A percentile compares a stretch with the other conserved stretches of the same genome.
These are phyloP conservation scores for Carassius auratus DNA, from an alignment of 2,113 vertebrate genomes.

Conservation along the genomic window DNA sequence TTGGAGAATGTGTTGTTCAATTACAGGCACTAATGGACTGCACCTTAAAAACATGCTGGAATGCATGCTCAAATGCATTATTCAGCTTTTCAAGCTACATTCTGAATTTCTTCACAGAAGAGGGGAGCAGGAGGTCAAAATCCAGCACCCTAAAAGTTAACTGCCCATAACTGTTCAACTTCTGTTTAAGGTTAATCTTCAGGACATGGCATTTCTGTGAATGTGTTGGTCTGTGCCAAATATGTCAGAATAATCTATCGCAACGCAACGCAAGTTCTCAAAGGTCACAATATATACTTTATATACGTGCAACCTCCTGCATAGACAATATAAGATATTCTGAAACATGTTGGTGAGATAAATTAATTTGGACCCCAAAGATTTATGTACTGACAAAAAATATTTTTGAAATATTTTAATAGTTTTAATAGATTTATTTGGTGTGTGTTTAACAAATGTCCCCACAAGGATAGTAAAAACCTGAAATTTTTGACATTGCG, in stretches of 20 bases:
- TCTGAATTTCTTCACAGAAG: not conserved
- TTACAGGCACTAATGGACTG: slow-evolving; percentile 34
- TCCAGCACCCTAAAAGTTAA: not conserved
- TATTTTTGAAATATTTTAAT: no score
- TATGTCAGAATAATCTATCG: not conserved
- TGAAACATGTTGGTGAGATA: not conserved
- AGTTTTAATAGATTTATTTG: no score
- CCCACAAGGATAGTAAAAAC: no score
- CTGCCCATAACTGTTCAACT: not conserved
- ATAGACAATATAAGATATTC: not conserved
- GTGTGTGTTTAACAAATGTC: no score
- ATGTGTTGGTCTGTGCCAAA: not conserved
- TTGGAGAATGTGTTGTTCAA: slow-evolving; percentile 44
- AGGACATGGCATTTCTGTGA: not conserved
- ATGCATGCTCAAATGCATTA: slow-evolving; percentile 17
- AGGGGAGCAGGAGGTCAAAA: not conserved
- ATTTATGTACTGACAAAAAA: no score
- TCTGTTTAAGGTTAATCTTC: not conserved
- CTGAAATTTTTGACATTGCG: no score
- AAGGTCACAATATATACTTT: not conserved
- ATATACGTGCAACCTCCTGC: not conserved
- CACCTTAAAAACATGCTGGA: not conserved
- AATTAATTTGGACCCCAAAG: not conserved
- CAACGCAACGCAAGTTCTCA: not conserved
- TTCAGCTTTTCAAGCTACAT: not conserved